Base-by-base conservation (phyloP, 2,797 vertebrate genomes). In the Aythya fuligula region DNA sequence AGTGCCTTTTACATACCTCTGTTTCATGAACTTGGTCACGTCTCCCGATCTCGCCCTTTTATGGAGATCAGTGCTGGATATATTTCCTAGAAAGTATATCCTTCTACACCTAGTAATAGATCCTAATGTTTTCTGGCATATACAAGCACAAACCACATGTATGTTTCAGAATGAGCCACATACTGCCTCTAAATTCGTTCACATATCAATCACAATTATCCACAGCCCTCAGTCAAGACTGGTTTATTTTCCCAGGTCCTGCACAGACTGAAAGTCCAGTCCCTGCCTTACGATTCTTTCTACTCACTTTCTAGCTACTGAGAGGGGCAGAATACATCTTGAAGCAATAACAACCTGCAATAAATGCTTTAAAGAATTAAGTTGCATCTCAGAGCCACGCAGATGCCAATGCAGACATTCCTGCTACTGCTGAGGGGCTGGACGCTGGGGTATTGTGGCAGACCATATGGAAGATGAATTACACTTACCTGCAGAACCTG, bases 401-500 rank as follows among this genome's bases (percentile, higher is more conserved):
- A 45, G 77, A 27, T 3, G 47, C 6, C 71, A 49, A 4, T 3
- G 41, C 8, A 38, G 11, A 22, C 32, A 54, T 6, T 60, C n/a
- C 69, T 34, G 24, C 45, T 53, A 0, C 6, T 43, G 45, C 39
- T 1, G 15, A 84, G 64, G 49, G 39, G 38, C 76, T 70, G 73
- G 32, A 19, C 57, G 17, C n/a, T 9, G 71, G 13, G 9, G 5
- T 27, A 24, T 17, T 78, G 71, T 82, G 60, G 75, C 85, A 85
- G 71, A 62, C 45, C 69, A 58, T 0, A 9, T 0, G 1, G 51
- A 60, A 58, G 27, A 51, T n/a, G 22, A 81, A 34, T 41, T 32
- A 21, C 12, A 95, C 98, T 85, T 87, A 99, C 99, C 99, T 98
- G 99, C 99, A 96, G 98, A 98, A 73, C 99, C 99, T 28, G 99